Conservation (phyloP, 1,140 invertebrate species). For the Drosophila lowei region DNA sequence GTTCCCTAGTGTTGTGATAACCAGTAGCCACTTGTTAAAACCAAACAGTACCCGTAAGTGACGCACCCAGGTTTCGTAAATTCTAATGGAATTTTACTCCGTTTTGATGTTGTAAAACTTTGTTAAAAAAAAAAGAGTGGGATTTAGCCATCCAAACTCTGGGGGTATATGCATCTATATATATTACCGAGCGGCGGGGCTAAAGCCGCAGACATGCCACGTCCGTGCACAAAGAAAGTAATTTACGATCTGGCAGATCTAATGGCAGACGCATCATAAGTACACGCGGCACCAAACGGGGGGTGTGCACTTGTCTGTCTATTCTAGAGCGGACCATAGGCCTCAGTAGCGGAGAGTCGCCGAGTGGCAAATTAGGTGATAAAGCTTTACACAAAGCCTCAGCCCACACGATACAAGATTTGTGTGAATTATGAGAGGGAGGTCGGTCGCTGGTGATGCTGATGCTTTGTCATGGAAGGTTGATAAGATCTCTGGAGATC, state of each 20-base stretch:
- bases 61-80: background rate
- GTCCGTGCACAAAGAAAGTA: slow-evolving; percentile 30
- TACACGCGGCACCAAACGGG: slow-evolving; percentile 20
- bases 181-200: slow-evolving; percentile 2
- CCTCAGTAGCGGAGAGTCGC: slow-evolving; percentile 1
- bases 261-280: slow-evolving; percentile 4
- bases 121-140: background rate
- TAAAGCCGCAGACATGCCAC: slow-evolving; percentile 20
- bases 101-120: slow-evolving; percentile 25
- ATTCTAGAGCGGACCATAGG: background rate
- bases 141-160: background rate
- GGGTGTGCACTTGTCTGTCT: slow-evolving; percentile 32
- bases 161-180: slow-evolving; percentile 33
- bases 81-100: slow-evolving; percentile 30
- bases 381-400: slow-evolving; percentile 44
- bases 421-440: slow-evolving; percentile 57
- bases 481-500: slow-evolving; percentile 47
- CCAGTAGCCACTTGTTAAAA: slow-evolving; percentile 38
- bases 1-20: slow-evolving; percentile 9
- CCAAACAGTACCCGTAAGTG: slow-evolving; percentile 16
- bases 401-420: slow-evolving; percentile 52
- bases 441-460: slow-evolving; percentile 1
- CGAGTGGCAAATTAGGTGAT: slow-evolving; percentile 38
- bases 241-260: slow-evolving; percentile 41
- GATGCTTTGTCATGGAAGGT: slow-evolving; percentile 15